Evolutionary conservation across 1,140 invertebrate species (phyloP).

Genomic region (Bombus breviceps): DNA sequence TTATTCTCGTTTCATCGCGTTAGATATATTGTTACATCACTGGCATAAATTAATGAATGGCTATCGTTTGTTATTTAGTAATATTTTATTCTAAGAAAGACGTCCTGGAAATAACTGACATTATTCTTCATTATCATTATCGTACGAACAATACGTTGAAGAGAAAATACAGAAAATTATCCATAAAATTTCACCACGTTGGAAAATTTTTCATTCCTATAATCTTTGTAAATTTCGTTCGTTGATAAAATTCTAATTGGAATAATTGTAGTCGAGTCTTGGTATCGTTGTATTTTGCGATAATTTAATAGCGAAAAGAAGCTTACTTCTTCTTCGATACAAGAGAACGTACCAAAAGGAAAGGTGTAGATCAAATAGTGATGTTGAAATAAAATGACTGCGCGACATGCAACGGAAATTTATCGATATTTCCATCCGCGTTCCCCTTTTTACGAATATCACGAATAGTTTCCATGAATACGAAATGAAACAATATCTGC

Average conservation of each 20-base stretch:
- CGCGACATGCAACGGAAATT: not conserved
- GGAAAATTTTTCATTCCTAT: not conserved
- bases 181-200: not conserved
- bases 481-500: conserved; percentile 23
- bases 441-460: not conserved
- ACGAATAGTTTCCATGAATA: conserved; percentile 25
- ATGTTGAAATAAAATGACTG: not conserved
- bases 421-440: conserved; percentile 4
- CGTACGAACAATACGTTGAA: not conserved
- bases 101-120: not conserved
- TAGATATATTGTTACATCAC: not conserved
- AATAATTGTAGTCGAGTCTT: not conserved
- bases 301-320: not conserved
- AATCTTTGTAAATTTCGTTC: not conserved
- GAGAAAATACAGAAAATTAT: not conserved
- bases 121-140: not conserved
- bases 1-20: conserved; percentile 17
- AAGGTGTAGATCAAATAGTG: not conserved
- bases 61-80: not conserved
- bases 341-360: not conserved
- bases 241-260: not conserved
- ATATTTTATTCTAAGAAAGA: too few relatives aligned
- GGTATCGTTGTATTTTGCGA: not conserved
- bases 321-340: not conserved
- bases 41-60: conserved; percentile 21